phyloP scores from a whole-genome alignment of 2,797 vertebrate genomes.

The Danio choprae region DNA sequence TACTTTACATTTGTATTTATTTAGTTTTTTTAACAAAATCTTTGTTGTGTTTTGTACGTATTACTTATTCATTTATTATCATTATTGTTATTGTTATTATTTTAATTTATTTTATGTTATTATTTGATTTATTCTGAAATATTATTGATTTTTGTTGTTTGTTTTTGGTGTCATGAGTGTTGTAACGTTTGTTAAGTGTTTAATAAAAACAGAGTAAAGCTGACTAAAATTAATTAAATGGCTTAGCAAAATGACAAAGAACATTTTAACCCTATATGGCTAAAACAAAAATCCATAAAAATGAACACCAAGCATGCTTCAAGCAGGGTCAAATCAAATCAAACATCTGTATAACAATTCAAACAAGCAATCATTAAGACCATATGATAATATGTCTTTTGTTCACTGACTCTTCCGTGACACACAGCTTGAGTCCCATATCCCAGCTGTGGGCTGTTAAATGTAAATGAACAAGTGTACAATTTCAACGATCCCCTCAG shows the following conservation, averaged over 20 bases:
- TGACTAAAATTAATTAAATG: background rate
- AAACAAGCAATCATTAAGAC: conserved; percentile 4
- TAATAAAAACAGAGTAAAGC: background rate
- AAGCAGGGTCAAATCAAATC: conserved; percentile 6
- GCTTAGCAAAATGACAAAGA: background rate
- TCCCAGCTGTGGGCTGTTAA: conserved; percentile 13
- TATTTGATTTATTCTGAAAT: too few relatives aligned
- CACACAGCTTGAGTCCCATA: conserved; percentile 19
- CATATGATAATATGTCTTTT: conserved; percentile 16
- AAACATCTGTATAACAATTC: background rate
- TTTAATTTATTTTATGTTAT: too few relatives aligned
- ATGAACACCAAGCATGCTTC: background rate
- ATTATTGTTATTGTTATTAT: too few relatives aligned
- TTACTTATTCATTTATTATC: too few relatives aligned
- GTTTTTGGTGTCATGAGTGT: too few relatives aligned
- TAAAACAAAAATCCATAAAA: background rate
- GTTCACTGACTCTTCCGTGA: conserved; percentile 14
- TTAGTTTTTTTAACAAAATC: too few relatives aligned
- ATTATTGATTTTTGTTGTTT: too few relatives aligned
- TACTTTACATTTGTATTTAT: too few relatives aligned
- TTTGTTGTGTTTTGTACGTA: too few relatives aligned
- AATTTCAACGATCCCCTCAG: conserved; percentile 23
- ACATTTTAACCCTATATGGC: background rate
- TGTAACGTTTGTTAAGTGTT: too few relatives aligned
- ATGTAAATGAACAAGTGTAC: conserved; percentile 35